Conservation (phyloP, 2,113 vertebrate species). For the Chamaea fasciata region DNA sequence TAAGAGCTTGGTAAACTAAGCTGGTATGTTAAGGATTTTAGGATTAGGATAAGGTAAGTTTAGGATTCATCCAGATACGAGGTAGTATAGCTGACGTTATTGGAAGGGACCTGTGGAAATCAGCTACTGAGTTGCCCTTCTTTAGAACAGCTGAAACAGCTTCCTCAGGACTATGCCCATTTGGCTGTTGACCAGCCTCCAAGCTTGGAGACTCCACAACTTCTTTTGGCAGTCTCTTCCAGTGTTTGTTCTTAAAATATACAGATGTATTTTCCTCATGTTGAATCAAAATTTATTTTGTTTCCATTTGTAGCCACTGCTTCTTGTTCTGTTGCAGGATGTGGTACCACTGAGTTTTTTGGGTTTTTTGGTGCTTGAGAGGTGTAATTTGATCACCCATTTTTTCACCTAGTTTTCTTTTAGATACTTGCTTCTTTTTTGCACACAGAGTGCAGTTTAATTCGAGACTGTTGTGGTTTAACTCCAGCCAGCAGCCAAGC, state of each 20-base stretch:
- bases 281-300: neutral
- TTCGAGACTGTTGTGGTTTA: neutral
- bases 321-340: neutral
- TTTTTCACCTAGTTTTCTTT: neutral
- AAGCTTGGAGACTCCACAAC: neutral
- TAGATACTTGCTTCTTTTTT: neutral
- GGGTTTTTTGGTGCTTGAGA: neutral
- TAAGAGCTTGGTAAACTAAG: neutral
- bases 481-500: neutral
- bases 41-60: neutral
- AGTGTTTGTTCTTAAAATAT: neutral
- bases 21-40: neutral
- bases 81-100: neutral
- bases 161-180: neutral
- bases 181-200: neutral
- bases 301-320: neutral
- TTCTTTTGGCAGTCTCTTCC: neutral
- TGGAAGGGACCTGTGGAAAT: neutral
- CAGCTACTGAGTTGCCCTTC: neutral
- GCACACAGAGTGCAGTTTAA: neutral
- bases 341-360: neutral
- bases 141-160: neutral
- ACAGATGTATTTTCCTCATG: fast-evolving
- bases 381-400: neutral
- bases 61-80: neutral